A percentile compares a stretch with the other conserved stretches of the same genome.
These are phyloP conservation scores for Charina bottae DNA, from an alignment of 2,113 vertebrate genomes.

Conservation along the genomic window DNA sequence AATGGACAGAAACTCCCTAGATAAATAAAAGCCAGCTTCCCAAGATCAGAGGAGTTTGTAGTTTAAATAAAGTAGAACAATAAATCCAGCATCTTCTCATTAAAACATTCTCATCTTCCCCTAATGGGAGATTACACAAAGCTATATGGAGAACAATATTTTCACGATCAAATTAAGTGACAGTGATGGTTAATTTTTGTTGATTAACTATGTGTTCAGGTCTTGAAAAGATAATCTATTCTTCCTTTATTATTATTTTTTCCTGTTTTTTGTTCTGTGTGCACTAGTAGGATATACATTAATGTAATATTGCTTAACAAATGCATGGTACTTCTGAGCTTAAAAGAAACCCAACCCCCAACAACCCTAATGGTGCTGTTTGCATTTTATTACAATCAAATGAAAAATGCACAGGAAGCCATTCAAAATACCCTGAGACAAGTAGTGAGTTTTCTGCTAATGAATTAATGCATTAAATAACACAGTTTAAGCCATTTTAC, in stretches of 20 bases:
- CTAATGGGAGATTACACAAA: conserved; percentile 69
- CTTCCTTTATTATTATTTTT: conserved; percentile 52
- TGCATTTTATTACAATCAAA: conserved; percentile 65
- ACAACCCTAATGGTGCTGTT: conserved; percentile 53
- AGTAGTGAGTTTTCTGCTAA: conserved; percentile 60
- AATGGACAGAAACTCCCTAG: conserved; percentile 15
- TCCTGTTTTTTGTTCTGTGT: conserved; percentile 34
- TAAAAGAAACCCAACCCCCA: background rate
- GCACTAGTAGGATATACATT: conserved; percentile 45
- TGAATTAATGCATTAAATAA: conserved; percentile 76
- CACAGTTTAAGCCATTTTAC: conserved; percentile 72
- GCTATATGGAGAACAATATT: conserved; percentile 70
- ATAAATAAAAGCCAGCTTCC: conserved; percentile 23
- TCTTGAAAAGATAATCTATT: conserved; percentile 62
- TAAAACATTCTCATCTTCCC: conserved; percentile 61
- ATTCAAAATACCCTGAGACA: conserved; percentile 51
- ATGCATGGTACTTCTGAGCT: conserved; percentile 54
- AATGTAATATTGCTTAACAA: conserved; percentile 70
- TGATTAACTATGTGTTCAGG: conserved; percentile 67
- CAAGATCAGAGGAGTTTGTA: conserved; percentile 54
- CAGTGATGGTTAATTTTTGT: conserved; percentile 66
- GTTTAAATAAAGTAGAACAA: conserved; percentile 67
- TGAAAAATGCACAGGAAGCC: conserved; percentile 58
- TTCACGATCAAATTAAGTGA: conserved; percentile 71
- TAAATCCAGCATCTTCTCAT: conserved; percentile 67